These are phyloP conservation scores for Polypedilum vanderplanki DNA, from an alignment of 1,140 invertebrate genomes.

Conservation along the genomic window DNA sequence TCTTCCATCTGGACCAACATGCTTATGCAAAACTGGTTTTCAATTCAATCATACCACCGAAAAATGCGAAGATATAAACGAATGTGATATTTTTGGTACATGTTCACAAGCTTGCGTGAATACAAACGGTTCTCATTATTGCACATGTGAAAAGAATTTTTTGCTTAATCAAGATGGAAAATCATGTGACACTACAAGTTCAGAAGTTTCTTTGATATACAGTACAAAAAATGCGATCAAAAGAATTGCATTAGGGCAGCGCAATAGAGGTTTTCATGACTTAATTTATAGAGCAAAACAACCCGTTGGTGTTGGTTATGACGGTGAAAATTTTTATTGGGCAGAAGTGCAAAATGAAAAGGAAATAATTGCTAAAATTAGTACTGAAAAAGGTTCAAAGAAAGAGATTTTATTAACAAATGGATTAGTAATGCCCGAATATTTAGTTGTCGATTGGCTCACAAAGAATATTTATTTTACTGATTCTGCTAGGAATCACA, in stretches of 20 bases:
- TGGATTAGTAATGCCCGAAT: slow-evolving; percentile 66
- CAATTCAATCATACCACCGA: slow-evolving; percentile 37
- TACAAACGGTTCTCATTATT: slow-evolving; percentile 64
- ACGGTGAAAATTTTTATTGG: slow-evolving; percentile 65
- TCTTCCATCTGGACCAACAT: slow-evolving; percentile 44
- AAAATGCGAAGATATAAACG: slow-evolving; percentile 62
- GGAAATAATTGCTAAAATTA: slow-evolving; percentile 56
- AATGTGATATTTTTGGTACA: slow-evolving; percentile 64
- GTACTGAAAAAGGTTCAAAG: slow-evolving; percentile 48
- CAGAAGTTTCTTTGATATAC: slow-evolving; percentile 57
- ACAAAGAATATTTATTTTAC: slow-evolving; percentile 63
- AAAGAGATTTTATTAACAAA: slow-evolving; percentile 50
- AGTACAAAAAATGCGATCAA: slow-evolving; percentile 49
- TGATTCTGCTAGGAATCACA: slow-evolving; percentile 60
- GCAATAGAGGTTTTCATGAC: slow-evolving; percentile 43
- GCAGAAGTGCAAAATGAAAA: slow-evolving; percentile 57
- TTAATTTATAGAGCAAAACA: slow-evolving; percentile 42
- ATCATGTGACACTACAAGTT: slow-evolving; percentile 61
- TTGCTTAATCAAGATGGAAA: slow-evolving; percentile 54
- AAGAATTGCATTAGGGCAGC: slow-evolving; percentile 46
- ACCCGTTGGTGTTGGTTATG: slow-evolving; percentile 59
- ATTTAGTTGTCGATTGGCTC: slow-evolving; percentile 74
- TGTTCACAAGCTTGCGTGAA: slow-evolving; percentile 85
- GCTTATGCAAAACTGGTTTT: slow-evolving; percentile 46
- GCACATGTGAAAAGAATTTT: slow-evolving; percentile 72